These are phyloP conservation scores for Pelecanoides urinatrix DNA, from an alignment of 2,113 vertebrate species.

Conservation along the genomic window DNA sequence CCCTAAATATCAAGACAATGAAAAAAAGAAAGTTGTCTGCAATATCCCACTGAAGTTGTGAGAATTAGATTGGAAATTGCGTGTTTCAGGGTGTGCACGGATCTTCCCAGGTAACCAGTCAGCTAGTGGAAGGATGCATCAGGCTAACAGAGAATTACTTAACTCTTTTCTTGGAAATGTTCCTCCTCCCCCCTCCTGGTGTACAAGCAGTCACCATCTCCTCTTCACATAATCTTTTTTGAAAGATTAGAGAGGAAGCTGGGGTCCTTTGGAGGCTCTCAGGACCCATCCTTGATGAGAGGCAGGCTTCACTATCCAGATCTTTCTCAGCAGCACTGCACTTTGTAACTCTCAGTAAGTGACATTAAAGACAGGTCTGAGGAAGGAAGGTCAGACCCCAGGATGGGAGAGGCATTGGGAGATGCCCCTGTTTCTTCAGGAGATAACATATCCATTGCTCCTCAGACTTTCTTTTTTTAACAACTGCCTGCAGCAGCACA, in stretches of 20 bases:
- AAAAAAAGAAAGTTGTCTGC: not conserved
- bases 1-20: not conserved
- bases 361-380: not conserved
- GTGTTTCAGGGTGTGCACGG: not conserved
- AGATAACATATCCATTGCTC: constrained; percentile 4
- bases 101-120: not conserved
- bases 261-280: not conserved
- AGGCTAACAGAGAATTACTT: not conserved
- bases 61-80: not conserved
- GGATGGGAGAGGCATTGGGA: not conserved
- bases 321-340: not conserved
- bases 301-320: not conserved
- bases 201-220: not conserved
- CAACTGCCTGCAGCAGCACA: not conserved
- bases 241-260: constrained; percentile 48
- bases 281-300: not conserved
- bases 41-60: not conserved
- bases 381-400: constrained; percentile 43
- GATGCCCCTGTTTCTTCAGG: not conserved
- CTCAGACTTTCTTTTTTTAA: not conserved
- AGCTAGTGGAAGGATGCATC: not conserved
- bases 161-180: not conserved
- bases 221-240: not conserved
- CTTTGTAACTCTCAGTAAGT: not conserved
- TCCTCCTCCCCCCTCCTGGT: not conserved